These are phyloP conservation scores for Thaumetopoea pityocampa DNA, from an alignment of 1,140 invertebrate genomes.

Conservation along the genomic window DNA sequence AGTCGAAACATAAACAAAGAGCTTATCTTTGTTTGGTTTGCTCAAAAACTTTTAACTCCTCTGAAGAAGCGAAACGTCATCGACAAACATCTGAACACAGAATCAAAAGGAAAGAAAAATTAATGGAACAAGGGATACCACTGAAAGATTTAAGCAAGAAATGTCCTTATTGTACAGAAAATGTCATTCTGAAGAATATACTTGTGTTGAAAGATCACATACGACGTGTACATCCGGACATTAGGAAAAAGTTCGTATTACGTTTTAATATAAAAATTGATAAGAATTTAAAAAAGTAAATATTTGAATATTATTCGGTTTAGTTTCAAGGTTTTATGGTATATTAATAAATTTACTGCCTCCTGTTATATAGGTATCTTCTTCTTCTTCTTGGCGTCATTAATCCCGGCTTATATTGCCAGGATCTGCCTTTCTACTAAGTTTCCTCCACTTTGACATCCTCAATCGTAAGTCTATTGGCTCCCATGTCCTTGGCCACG, in stretches of 20 bases:
- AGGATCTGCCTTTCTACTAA: too few species aligned
- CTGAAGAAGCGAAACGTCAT: slow-evolving; percentile 81
- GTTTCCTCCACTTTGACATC: too few species aligned
- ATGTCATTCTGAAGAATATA: slow-evolving; percentile 73
- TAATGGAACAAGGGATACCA: slow-evolving; percentile 51
- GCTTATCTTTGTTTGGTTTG: slow-evolving; percentile 83
- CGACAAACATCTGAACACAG: slow-evolving; percentile 79
- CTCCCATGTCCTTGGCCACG: too few species aligned
- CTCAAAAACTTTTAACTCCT: slow-evolving; percentile 78
- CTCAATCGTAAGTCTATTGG: too few species aligned
- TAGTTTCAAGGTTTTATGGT: too few species aligned
- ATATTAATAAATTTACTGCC: too few species aligned
- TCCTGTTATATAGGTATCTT: too few species aligned
- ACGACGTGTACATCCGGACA: slow-evolving; percentile 78
- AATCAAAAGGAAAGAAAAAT: slow-evolving; percentile 68
- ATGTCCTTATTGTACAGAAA: slow-evolving; percentile 78
- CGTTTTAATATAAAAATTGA: too few species aligned
- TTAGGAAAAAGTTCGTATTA: slow-evolving; percentile 53
- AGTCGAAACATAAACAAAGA: slow-evolving; percentile 73
- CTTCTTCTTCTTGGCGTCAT: too few species aligned
- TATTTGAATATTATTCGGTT: too few species aligned
- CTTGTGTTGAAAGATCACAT: slow-evolving; percentile 82
- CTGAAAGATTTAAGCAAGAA: slow-evolving; percentile 63
- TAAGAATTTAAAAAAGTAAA: too few species aligned
- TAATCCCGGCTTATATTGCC: too few species aligned